Evolutionary conservation across 2,797 vertebrate genomes (phyloP).

Genomic region (Cuniculus paca): DNA sequence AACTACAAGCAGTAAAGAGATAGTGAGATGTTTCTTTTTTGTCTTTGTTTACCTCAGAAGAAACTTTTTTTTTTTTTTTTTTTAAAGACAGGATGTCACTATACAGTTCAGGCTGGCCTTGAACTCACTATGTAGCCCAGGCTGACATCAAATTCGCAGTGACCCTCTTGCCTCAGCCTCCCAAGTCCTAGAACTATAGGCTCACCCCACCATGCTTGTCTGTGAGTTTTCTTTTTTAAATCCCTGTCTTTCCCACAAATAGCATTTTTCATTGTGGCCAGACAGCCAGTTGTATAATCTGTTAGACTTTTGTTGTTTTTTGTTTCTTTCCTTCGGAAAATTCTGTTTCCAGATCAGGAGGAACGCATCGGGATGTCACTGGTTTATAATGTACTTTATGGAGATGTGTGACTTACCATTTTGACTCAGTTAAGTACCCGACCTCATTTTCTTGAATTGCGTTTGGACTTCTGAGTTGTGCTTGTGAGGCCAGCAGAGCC

Average conservation of each 20-base stretch:
- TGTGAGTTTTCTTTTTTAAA: not conserved
- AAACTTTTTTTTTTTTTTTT: not conserved
- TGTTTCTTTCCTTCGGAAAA: not conserved
- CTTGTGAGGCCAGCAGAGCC: not conserved
- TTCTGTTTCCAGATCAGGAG: slow-evolving; percentile 51
- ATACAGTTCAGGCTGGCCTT: not conserved
- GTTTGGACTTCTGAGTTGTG: not conserved
- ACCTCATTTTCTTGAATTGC: not conserved
- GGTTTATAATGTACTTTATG: not conserved
- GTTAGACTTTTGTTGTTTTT: not conserved
- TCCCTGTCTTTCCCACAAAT: not conserved
- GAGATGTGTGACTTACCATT: slow-evolving; percentile 33
- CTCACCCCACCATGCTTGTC: not conserved
- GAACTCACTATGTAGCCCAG: not conserved
- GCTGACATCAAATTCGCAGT: not conserved
- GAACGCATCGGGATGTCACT: not conserved
- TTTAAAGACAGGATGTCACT: not conserved
- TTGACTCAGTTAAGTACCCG: not conserved
- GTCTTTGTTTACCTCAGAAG: not conserved
- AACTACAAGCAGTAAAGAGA: not conserved
- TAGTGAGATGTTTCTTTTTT: not conserved
- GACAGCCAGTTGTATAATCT: slow-evolving; percentile 13
- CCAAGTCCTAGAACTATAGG: not conserved
- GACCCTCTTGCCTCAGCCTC: not conserved
- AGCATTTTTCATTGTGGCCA: not conserved